Base-by-base conservation (phyloP, 2,797 vertebrate species). In the Molossus alvarezi region DNA sequence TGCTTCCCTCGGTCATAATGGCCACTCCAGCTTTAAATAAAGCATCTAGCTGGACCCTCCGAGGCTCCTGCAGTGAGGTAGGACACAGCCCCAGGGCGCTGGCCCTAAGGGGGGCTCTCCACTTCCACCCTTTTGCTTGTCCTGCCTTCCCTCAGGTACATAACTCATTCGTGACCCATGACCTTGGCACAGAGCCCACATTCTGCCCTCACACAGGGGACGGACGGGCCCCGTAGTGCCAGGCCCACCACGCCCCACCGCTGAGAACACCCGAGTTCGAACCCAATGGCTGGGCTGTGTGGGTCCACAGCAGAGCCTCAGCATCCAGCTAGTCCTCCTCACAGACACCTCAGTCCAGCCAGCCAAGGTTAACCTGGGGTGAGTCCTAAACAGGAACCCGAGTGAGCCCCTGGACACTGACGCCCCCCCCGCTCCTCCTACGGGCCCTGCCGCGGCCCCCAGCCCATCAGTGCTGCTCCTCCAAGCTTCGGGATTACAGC, bases 51-150 rank as follows among this genome's bases (percentile, higher is more conserved):
- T 10, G 88, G 91, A 29, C 33, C 45, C n/a, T 64, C 21, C 0
- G 45, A 12, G 15, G 41, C 23, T 29, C 65, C 65, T 2, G 0
- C 33, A 58, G 20, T 15, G 64, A 48, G 5, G 23, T 5, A 15
- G 12, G 29, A 29, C 20, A 7, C 17, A 45, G 27, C 23, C 27
- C 65, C 25, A 0, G 3, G 55, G 5, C 81, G 2, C 5, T 0
- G 0, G 8, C 17, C 48, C 33, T 9, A 17, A 64, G 41, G 9
- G 6, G 15, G 15, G 11, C 12, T 55, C 9, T 67, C 27, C 27
- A 7, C 69, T 29, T 55, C 6, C 21, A 73, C 6, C 21, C 23
- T 57, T 62, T 10, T 25, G n/a, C 29, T 41, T 4, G 14, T 10
- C 45, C 48, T 37, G 15, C 17, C n/a, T 29, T 45, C 45, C 71